phyloP scores from a whole-genome alignment of 30 jellyfish, hydroid and myxozoan species.

The Clytia hemisphaerica region DNA sequence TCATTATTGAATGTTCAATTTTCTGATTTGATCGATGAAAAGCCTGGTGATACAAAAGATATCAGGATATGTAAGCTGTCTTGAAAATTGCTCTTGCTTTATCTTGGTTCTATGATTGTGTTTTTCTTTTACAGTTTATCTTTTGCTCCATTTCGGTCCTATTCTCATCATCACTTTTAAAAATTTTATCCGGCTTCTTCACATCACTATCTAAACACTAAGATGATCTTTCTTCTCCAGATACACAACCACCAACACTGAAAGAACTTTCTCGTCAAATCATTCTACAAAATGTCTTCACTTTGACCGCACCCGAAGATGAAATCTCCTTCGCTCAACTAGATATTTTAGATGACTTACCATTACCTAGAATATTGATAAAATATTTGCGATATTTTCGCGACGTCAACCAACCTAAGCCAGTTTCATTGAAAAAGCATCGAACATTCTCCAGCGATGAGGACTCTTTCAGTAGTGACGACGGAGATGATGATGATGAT shows the following conservation, averaged over 20 bases:
- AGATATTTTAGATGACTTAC: neutral
- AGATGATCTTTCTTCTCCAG: neutral
- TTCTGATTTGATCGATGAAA: neutral
- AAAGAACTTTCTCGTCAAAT: neutral
- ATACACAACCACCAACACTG: slow-evolving; percentile 6
- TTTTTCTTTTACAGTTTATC: too few relatives aligned
- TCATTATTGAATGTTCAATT: slow-evolving; percentile 17
- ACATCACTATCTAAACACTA: neutral
- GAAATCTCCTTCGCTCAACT: neutral
- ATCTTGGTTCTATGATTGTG: too few relatives aligned
- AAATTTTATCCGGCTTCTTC: too few relatives aligned
- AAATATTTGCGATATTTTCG: neutral
- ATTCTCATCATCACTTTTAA: too few relatives aligned
- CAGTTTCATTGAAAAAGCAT: neutral
- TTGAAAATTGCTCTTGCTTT: too few relatives aligned
- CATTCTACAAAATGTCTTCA: neutral
- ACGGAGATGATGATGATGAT: too few relatives aligned
- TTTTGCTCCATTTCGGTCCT: too few relatives aligned
- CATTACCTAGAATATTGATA: neutral
- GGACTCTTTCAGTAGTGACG: too few relatives aligned
- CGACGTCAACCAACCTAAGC: neutral
- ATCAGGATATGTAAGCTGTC: slow-evolving; percentile 13
- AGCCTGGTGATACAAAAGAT: neutral
- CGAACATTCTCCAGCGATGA: too few relatives aligned
- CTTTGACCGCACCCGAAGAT: too few relatives aligned